phyloP scores from a whole-genome alignment of 2,888 invertebrate genomes.

The Aspidiotus destructor region DNA sequence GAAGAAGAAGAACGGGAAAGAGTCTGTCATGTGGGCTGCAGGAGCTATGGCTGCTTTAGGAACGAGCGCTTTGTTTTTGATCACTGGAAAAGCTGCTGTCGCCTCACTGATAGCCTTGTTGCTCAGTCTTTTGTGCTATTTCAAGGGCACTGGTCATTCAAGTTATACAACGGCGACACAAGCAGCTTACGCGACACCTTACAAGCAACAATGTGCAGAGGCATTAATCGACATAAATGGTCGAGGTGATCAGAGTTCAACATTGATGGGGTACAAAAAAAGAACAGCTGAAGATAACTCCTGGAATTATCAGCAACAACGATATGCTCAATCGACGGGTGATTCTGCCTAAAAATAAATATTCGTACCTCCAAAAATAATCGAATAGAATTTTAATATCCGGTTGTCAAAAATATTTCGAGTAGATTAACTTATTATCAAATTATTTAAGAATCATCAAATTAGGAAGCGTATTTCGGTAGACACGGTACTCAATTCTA shows the following conservation, averaged over 20 bases:
- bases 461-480: too few species aligned
- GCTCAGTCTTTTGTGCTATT: slow-evolving; percentile 56
- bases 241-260: slow-evolving; percentile 10
- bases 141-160: slow-evolving; percentile 34
- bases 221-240: slow-evolving; percentile 19
- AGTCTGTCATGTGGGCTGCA: slow-evolving; percentile 35
- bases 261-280: slow-evolving; percentile 20
- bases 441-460: too few species aligned
- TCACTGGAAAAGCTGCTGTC: slow-evolving; percentile 75
- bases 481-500: too few species aligned
- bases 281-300: slow-evolving; percentile 12
- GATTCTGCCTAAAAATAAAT: neutral
- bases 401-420: too few species aligned
- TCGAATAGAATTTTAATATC: too few species aligned
- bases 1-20: slow-evolving; percentile 26
- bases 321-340: slow-evolving; percentile 17
- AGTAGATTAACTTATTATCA: too few species aligned
- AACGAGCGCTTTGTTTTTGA: slow-evolving; percentile 65
- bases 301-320: slow-evolving; percentile 14
- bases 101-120: slow-evolving; percentile 73
- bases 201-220: slow-evolving; percentile 20
- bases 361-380: neutral
- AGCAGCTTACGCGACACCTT: neutral
- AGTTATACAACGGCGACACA: slow-evolving; percentile 20
- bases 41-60: slow-evolving; percentile 73